phyloP scores from a whole-genome alignment of 1,140 invertebrate species.

The Cherax quadricarinatus region DNA sequence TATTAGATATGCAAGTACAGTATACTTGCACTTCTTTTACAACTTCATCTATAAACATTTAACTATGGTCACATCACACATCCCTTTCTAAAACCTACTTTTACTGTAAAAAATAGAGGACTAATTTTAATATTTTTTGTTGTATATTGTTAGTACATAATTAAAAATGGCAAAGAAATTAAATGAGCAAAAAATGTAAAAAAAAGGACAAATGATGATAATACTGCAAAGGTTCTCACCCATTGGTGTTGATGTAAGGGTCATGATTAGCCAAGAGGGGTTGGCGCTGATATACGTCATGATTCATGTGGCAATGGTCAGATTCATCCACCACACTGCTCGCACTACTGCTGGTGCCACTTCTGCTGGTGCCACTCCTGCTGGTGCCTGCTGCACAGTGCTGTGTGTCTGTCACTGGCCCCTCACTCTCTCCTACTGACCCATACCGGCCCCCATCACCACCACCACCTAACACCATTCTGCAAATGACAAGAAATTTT shows the following conservation, averaged over 20 bases:
- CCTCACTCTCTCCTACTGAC: constrained; percentile 61
- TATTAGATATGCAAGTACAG: too few relatives aligned
- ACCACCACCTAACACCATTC: constrained; percentile 65
- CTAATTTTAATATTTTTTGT: too few relatives aligned
- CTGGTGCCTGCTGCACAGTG: constrained; percentile 5
- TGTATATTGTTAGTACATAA: too few relatives aligned
- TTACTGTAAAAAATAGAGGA: too few relatives aligned
- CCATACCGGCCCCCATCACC: constrained; percentile 66
- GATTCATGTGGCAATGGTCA: constrained; percentile 64
- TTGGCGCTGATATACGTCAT: constrained; percentile 69
- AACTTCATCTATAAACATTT: too few relatives aligned
- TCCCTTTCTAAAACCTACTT: too few relatives aligned
- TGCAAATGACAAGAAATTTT: not conserved
- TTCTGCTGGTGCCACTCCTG: constrained; percentile 48
- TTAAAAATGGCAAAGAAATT: too few relatives aligned
- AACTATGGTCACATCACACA: too few relatives aligned
- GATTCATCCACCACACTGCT: constrained; percentile 58
- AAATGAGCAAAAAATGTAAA: too few relatives aligned
- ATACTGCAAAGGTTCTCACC: constrained; percentile 21
- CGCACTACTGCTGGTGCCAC: constrained; percentile 63
- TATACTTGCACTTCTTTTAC: too few relatives aligned
- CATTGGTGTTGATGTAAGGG: constrained; percentile 53
- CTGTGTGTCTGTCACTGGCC: constrained; percentile 25
- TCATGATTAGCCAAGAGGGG: constrained; percentile 59
- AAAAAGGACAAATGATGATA: too few relatives aligned